These are phyloP conservation scores for Cryptosula pallasiana DNA, from an alignment of 2,888 invertebrate species.

Conservation along the genomic window DNA sequence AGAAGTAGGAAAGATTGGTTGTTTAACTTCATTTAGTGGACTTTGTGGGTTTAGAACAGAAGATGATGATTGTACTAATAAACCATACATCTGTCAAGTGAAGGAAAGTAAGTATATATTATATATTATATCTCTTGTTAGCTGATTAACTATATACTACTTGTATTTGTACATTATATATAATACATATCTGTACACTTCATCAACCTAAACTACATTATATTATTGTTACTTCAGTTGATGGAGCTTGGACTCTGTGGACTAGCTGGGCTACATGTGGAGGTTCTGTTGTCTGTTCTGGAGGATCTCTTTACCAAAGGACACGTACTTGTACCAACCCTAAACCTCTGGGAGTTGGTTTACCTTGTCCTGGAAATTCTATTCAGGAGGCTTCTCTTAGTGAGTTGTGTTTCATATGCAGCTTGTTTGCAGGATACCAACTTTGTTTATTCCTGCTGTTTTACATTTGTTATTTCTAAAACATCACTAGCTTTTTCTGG, in stretches of 20 bases:
- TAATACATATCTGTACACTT: too few species aligned
- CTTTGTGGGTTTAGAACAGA: not conserved
- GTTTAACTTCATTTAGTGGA: not conserved
- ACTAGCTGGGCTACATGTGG: not conserved
- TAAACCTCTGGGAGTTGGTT: not conserved
- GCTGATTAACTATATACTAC: too few species aligned
- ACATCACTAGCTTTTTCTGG: too few species aligned
- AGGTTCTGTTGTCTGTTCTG: not conserved
- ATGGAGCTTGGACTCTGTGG: constrained; percentile 11
- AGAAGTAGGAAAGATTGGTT: not conserved
- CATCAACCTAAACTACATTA: too few species aligned
- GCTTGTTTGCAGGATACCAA: too few species aligned
- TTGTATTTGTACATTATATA: too few species aligned
- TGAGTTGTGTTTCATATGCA: too few species aligned
- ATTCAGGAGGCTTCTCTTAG: constrained; percentile 2
- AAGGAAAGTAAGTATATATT: not conserved
- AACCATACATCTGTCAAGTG: not conserved
- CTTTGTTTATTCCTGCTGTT: too few species aligned
- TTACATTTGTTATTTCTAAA: too few species aligned
- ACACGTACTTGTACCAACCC: constrained; percentile 14
- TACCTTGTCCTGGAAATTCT: not conserved
- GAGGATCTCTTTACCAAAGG: not conserved
- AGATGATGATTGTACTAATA: not conserved
- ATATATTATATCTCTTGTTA: too few species aligned
- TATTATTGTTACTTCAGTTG: not conserved